Evolutionary conservation across 2,113 vertebrate genomes (phyloP).

Genomic region (Thomomys bottae): DNA sequence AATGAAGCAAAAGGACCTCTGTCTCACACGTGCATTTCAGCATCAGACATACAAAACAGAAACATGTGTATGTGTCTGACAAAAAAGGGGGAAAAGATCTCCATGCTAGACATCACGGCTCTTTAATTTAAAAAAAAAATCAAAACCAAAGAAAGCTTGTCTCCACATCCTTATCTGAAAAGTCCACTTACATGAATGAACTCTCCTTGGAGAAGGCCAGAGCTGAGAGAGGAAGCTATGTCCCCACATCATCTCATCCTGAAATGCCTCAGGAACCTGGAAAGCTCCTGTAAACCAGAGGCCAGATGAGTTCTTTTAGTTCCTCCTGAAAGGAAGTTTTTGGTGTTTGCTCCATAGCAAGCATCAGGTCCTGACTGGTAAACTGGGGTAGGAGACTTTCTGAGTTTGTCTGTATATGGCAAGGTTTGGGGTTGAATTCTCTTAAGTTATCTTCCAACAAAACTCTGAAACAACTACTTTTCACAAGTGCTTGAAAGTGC

Average conservation of each 20-base stretch:
- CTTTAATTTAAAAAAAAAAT: conserved; percentile 74
- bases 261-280: fast-evolving
- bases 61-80: conserved; percentile 40
- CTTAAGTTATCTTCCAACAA: neutral
- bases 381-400: neutral
- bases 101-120: conserved; percentile 65
- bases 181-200: neutral
- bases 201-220: neutral
- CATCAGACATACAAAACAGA: conserved; percentile 75
- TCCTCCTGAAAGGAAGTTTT: neutral
- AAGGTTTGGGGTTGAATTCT: neutral
- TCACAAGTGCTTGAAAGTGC: neutral
- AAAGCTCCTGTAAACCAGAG: too few relatives aligned
- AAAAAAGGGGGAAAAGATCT: conserved; percentile 43
- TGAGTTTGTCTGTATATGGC: neutral
- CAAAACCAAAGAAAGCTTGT: conserved; percentile 45
- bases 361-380: neutral
- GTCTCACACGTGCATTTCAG: conserved; percentile 56
- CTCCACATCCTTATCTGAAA: neutral
- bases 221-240: neutral
- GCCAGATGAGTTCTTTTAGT: fast-evolving
- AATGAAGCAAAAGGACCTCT: conserved; percentile 71
- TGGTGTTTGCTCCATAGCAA: too few relatives aligned
- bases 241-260: fast-evolving
- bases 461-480: neutral